Evolutionary conservation across 1,140 invertebrate genomes (phyloP), one percentile per base, ranked within the genome.

Genomic region (Lepidurus apus): DNA sequence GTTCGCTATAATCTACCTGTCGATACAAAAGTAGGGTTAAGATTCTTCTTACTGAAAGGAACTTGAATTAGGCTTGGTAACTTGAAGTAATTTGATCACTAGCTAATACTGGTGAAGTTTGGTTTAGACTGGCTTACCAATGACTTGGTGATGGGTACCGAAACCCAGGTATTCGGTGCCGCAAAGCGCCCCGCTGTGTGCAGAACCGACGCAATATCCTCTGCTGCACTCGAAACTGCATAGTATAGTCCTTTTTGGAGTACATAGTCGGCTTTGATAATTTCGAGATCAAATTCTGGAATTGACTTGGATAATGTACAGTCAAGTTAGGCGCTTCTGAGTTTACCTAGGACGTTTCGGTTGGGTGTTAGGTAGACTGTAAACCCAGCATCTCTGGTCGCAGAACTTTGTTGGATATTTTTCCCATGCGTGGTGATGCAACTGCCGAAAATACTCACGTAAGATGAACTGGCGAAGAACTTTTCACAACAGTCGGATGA

Each of bases 141-240:
- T 7, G 13, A n/a, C 21, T 65, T 65, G 53, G 53, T n/a, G 7
- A 65, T 65, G 17, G 53, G 53, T 1, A 65, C 53, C 53, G 53
- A 65, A 7, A 65, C 53, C 53, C 53, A 65, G 17, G 53, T 65
- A 65, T 65, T n/a, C 0, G 53, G 53, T 21, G 21, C 21, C 5
- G 73, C 45, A 44, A 75, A 79, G 26, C 75, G 65, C 4, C 78
- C 78, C 17, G 42, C 73, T 26, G 78, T 45, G 42, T 74, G 42
- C 9, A 79, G 8, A 17, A 79, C 73, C 24, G 78, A n/a, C 21
- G 74, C 45, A 10, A 79, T 74, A 13, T 34, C 21, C 4, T 74
- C 45, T 8, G 75, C 42, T 47, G 73, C 24, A 74, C 47, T 74
- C 11, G 78, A 79, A 73, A 79, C 78, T 13, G 78, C 78, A 26